Percentiles rank a stretch among this genome's conserved stretches.
Evolutionary conservation across 2,113 vertebrate species (phyloP).

Genomic region (Panurus biarmicus): DNA sequence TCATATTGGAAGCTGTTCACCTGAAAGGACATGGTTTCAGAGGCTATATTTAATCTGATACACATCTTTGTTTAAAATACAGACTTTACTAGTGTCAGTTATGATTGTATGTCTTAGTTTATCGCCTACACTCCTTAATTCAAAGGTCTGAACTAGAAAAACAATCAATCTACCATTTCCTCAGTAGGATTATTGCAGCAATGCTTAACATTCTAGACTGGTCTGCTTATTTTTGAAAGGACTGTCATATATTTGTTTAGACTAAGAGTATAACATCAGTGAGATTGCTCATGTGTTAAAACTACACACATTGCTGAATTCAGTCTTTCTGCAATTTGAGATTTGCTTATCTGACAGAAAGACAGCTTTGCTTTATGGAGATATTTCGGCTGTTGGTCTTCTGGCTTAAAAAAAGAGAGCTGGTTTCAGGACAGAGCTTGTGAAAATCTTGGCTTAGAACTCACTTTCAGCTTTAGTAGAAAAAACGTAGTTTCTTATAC

Average conservation of each 20-base stretch:
- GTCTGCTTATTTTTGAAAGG: neutral
- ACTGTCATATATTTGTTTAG: neutral
- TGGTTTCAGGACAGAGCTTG: neutral
- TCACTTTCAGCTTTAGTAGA: neutral
- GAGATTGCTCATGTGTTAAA: neutral
- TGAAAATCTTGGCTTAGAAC: neutral
- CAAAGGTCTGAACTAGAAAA: neutral
- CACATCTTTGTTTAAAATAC: neutral
- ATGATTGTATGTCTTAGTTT: neutral
- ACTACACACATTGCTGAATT: neutral
- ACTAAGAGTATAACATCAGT: neutral
- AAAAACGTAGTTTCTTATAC: rapidly evolving
- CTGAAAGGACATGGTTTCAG: neutral
- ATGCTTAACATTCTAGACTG: neutral
- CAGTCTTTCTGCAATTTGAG: neutral
- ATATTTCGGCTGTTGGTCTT: neutral
- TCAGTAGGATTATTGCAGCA: neutral
- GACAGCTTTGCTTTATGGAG: neutral
- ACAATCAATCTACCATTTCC: neutral
- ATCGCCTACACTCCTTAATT: neutral
- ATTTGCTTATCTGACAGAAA: neutral
- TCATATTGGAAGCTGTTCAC: neutral
- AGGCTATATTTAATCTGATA: neutral
- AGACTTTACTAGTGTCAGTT: neutral
- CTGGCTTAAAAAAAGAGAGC: neutral